Conservation (phyloP, 2,797 vertebrate genomes). For the Pseudochirops cupreus region DNA sequence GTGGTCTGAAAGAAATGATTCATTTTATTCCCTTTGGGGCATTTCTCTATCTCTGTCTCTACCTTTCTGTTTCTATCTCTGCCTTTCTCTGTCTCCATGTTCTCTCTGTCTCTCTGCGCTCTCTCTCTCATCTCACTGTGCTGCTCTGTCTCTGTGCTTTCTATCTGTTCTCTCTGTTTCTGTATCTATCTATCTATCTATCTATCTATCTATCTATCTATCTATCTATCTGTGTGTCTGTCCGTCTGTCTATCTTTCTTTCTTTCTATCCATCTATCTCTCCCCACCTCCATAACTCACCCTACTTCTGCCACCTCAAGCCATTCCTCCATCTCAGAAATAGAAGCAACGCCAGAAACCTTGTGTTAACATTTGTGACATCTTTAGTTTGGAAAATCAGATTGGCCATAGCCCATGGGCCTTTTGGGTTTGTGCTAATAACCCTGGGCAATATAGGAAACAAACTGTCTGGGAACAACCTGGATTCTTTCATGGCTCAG, state of each 20-base stretch:
- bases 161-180: neutral
- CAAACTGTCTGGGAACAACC: too few relatives aligned
- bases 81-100: neutral
- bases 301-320: neutral
- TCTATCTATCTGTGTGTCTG: too few relatives aligned
- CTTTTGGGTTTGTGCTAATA: neutral
- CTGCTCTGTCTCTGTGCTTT: neutral
- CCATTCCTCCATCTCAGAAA: neutral
- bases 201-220: too few relatives aligned
- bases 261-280: neutral
- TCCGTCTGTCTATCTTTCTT: too few relatives aligned
- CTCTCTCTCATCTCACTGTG: too few relatives aligned
- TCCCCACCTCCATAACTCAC: neutral
- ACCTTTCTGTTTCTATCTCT: neutral
- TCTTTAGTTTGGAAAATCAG: neutral
- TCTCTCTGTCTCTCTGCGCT: too few relatives aligned
- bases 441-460: rapidly evolving
- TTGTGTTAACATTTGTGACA: neutral
- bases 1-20: neutral
- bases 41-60: neutral
- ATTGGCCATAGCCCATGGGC: neutral
- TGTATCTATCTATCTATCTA: too few relatives aligned
- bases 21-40: neutral
- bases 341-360: neutral
- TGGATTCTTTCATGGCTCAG: neutral